Percentiles rank a stretch among this genome's conserved stretches.
These are phyloP conservation scores for Cataglyphis livida DNA, from an alignment of 2,888 invertebrate species.

Conservation along the genomic window DNA sequence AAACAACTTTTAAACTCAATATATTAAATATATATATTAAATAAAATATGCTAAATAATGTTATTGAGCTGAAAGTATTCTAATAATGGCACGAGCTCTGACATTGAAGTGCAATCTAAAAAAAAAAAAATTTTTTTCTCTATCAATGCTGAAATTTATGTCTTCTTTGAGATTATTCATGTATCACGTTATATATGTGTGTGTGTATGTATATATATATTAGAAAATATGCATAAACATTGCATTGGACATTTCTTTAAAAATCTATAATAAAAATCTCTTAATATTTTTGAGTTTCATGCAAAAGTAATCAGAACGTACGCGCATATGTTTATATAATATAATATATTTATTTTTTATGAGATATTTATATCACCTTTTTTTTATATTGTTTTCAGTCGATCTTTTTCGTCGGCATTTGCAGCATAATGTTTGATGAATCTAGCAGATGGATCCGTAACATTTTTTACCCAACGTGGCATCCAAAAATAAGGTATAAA, in stretches of 20 bases:
- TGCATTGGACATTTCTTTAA: too few relatives aligned
- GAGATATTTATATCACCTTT: not conserved
- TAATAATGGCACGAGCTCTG: not conserved
- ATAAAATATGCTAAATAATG: not conserved
- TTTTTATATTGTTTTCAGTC: not conserved
- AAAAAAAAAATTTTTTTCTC: not conserved
- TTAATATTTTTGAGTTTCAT: too few relatives aligned
- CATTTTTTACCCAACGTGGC: constrained; percentile 91
- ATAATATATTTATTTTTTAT: not conserved
- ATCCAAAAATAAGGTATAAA: constrained; percentile 93
- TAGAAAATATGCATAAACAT: too few relatives aligned
- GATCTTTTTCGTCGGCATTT: constrained; percentile 68
- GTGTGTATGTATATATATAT: too few relatives aligned
- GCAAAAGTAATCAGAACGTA: too few relatives aligned
- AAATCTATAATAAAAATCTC: too few relatives aligned
- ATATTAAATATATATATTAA: not conserved
- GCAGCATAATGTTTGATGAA: constrained; percentile 91
- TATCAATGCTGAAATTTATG: not conserved
- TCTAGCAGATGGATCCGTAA: constrained; percentile 91
- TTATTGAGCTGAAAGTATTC: not conserved
- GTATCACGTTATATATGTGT: too few relatives aligned
- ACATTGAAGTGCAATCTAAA: not conserved
- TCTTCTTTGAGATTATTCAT: too few relatives aligned
- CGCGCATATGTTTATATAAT: not conserved
- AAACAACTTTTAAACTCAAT: not conserved